phyloP scores from a whole-genome alignment of 1,140 invertebrate genomes.

The Papilio polyxenes region DNA sequence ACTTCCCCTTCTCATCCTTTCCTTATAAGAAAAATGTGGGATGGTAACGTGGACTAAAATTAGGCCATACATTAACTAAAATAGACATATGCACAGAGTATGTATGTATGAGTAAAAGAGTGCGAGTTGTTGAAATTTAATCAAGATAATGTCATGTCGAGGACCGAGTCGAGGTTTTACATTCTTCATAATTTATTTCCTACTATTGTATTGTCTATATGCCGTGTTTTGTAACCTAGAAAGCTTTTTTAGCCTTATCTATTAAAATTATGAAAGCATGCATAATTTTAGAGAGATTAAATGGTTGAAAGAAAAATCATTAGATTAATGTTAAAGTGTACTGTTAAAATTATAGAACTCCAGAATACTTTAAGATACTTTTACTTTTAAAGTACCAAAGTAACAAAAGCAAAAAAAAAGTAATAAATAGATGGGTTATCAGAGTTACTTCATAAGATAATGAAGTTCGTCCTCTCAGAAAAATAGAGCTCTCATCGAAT shows the following conservation, averaged over 20 bases:
- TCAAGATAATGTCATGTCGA: constrained; percentile 26
- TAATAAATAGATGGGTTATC: constrained; percentile 12
- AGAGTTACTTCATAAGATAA: constrained; percentile 4
- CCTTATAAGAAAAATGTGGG: no score
- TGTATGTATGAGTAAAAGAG: not conserved
- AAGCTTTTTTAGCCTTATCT: constrained; percentile 33
- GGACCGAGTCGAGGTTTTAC: constrained; percentile 30
- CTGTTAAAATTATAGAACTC: no score
- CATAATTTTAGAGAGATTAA: not conserved
- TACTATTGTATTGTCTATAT: constrained; percentile 49
- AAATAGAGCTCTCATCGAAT: constrained; percentile 36
- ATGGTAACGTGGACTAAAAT: no score
- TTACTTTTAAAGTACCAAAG: not conserved
- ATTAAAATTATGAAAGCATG: not conserved
- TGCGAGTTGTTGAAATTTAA: constrained; percentile 7
- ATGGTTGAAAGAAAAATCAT: no score
- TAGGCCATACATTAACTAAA: not conserved
- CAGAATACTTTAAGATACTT: not conserved
- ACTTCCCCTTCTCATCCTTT: no score
- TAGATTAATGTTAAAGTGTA: no score
- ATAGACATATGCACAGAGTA: not conserved
- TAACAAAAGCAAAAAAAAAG: not conserved
- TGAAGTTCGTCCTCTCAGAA: constrained; percentile 25
- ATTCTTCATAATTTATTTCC: constrained; percentile 49
- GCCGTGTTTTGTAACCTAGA: constrained; percentile 53